phyloP scores from a whole-genome alignment of 2,113 vertebrate genomes.

The Boulengeromyrus knoepffleri region DNA sequence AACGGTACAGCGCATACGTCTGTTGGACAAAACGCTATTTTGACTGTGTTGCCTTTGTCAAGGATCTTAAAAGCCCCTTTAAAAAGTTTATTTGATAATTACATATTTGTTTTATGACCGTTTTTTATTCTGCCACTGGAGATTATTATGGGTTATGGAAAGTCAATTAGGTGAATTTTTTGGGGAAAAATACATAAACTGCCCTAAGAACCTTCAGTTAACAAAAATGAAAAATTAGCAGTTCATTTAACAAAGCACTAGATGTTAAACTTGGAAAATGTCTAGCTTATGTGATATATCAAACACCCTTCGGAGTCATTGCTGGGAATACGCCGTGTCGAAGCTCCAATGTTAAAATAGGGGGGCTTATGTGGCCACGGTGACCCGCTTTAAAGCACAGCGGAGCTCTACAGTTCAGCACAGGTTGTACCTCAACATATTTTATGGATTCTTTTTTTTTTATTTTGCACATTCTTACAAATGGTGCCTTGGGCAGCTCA shows the following conservation, averaged over 20 bases:
- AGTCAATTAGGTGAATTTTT: background rate
- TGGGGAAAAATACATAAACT: background rate
- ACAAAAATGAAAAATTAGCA: background rate
- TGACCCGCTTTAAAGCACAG: slow-evolving; percentile 12
- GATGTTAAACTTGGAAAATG: background rate
- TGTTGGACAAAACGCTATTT: background rate
- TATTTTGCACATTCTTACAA: slow-evolving; percentile 26
- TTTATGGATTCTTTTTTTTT: slow-evolving; percentile 9
- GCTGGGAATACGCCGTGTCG: background rate
- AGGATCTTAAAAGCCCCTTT: background rate
- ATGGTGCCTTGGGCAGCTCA: slow-evolving; percentile 32
- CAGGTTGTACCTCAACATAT: background rate
- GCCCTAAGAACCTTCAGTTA: background rate
- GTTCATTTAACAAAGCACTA: background rate
- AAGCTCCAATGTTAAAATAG: background rate
- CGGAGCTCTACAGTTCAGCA: background rate
- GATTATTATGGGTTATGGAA: slow-evolving; percentile 2
- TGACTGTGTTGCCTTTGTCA: background rate
- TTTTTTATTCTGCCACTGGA: background rate
- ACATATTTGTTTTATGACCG: background rate
- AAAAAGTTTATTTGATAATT: background rate
- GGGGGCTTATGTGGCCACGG: background rate
- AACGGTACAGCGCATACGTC: background rate
- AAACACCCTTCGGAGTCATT: background rate
- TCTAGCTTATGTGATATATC: background rate